Percentiles rank a stretch among this genome's conserved stretches.
Evolutionary conservation across 2,888 invertebrate species (phyloP).

Genomic region (Lithophane semibrunnea): DNA sequence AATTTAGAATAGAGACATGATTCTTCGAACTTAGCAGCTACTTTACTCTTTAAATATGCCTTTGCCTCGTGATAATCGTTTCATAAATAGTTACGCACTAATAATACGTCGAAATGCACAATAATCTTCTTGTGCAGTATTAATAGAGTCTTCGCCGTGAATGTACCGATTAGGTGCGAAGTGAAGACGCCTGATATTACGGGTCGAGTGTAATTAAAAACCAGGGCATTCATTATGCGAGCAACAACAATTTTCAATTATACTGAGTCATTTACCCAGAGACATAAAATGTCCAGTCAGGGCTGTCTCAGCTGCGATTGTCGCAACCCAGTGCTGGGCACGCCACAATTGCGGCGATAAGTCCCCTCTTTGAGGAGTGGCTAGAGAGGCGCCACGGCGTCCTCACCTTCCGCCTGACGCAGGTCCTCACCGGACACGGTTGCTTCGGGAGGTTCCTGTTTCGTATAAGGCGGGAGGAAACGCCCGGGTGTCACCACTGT

Average conservation of each 20-base stretch:
- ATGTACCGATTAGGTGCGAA: conserved; percentile 38
- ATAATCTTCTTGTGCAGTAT: conserved; percentile 23
- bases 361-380: no score
- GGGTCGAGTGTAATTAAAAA: conserved; percentile 42
- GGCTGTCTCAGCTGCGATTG: not conserved
- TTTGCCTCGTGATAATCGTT: not conserved
- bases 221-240: conserved; percentile 15
- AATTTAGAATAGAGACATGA: not conserved
- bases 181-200: conserved; percentile 22
- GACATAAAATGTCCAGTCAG: not conserved
- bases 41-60: not conserved
- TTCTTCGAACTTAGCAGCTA: not conserved
- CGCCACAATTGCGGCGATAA: no score
- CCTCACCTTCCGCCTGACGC: no score
- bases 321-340: no score
- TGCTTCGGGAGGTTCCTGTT: no score
- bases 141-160: conserved; percentile 2
- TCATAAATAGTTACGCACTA: conserved; percentile 6
- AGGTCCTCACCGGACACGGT: no score
- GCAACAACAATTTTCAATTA: conserved; percentile 31
- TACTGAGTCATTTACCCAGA: conserved; percentile 23
- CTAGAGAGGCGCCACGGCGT: no score
- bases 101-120: conserved; percentile 22
- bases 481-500: no score
- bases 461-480: no score